Conservation (phyloP, 2,888 invertebrate genomes). For the Cylloceria caligata region DNA sequence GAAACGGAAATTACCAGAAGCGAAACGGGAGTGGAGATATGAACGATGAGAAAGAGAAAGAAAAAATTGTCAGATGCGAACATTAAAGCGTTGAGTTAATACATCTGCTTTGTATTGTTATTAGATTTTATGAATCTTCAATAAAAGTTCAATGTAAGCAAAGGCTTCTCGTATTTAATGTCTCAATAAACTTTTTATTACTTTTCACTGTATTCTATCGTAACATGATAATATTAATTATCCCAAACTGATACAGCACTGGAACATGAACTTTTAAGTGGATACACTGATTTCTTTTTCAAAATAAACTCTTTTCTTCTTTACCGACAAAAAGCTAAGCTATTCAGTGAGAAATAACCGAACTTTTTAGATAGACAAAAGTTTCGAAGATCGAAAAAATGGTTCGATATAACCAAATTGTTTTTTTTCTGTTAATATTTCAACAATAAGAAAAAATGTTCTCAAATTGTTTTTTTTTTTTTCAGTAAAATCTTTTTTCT, state of each 20-base stretch:
- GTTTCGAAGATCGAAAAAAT: too few species aligned
- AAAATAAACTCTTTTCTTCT: too few species aligned
- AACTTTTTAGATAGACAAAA: too few species aligned
- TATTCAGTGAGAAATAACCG: too few species aligned
- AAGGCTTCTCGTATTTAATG: neutral
- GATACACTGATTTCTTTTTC: too few species aligned
- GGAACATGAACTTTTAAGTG: too few species aligned
- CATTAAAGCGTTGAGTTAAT: slow-evolving; percentile 18
- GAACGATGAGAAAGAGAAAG: neutral
- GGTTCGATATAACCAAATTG: too few species aligned
- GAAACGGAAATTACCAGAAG: slow-evolving; percentile 48
- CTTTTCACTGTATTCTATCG: neutral
- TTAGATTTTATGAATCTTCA: neutral
- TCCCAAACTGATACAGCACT: neutral
- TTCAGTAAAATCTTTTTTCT: too few species aligned
- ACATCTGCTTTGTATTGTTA: slow-evolving; percentile 2
- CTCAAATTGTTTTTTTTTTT: too few species aligned
- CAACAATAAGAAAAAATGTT: too few species aligned
- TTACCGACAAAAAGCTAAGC: too few species aligned
- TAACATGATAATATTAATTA: neutral
- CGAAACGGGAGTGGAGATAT: neutral
- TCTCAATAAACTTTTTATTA: neutral
- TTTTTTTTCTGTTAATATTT: too few species aligned
- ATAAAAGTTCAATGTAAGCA: neutral
- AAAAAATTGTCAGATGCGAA: neutral